A percentile compares a stretch with the other conserved stretches of the same genome.
These are phyloP conservation scores for Actenoides hombroni DNA, from an alignment of 2,113 vertebrate genomes.

Conservation along the genomic window DNA sequence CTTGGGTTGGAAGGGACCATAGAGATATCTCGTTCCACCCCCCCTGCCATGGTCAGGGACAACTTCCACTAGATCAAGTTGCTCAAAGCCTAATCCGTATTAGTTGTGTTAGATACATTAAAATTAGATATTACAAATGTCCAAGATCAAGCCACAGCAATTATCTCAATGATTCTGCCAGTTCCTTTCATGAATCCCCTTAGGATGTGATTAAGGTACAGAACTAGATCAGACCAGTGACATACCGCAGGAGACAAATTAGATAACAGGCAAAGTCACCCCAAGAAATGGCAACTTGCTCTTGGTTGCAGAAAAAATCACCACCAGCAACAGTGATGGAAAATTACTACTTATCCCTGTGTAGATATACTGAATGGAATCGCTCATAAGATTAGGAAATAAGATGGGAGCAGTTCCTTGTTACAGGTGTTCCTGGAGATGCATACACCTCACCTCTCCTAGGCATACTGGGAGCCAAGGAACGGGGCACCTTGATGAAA, in stretches of 20 bases:
- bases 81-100: background rate
- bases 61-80: background rate
- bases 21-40: background rate
- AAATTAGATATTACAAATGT: background rate
- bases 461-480: background rate
- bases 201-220: background rate
- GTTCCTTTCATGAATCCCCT: background rate
- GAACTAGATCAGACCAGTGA: background rate
- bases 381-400: background rate
- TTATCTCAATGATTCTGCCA: background rate
- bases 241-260: background rate
- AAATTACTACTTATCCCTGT: background rate
- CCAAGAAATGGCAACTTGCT: fast-evolving
- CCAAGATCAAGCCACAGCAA: background rate
- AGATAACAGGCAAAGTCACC: background rate
- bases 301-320: background rate
- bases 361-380: fast-evolving
- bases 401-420: background rate
- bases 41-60: background rate
- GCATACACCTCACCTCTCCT: background rate
- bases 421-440: background rate
- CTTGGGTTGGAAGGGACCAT: background rate
- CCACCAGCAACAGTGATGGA: background rate
- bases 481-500: background rate
- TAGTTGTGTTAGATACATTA: background rate